Percentiles rank a stretch among this genome's conserved stretches.
These are phyloP conservation scores for Smittia sp. DNA, from an alignment of 2,888 invertebrate genomes.

Conservation along the genomic window DNA sequence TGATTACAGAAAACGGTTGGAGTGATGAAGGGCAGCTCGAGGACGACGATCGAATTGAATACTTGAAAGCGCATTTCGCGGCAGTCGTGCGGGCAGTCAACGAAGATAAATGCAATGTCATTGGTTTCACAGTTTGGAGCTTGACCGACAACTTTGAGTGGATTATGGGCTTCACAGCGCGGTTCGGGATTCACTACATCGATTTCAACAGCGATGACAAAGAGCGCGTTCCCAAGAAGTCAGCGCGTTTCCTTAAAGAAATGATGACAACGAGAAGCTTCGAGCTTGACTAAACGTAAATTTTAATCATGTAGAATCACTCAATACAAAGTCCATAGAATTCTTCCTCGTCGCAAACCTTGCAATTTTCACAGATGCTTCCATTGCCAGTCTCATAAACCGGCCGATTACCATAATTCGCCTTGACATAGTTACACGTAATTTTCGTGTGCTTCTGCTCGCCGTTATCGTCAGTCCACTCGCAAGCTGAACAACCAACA, in stretches of 20 bases:
- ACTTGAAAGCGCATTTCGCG: constrained; percentile 46
- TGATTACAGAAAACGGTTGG: constrained; percentile 60
- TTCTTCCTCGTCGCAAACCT: neutral
- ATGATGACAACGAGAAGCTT: too few species aligned
- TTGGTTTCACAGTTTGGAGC: constrained; percentile 48
- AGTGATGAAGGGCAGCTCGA: constrained; percentile 50
- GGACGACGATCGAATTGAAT: constrained; percentile 46
- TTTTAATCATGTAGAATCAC: too few species aligned
- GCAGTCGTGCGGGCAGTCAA: constrained; percentile 46
- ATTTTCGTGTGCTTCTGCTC: neutral
- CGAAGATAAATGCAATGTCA: constrained; percentile 47
- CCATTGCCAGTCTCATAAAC: neutral
- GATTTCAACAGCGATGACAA: constrained; percentile 60
- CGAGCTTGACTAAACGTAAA: too few species aligned
- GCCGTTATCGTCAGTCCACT: neutral
- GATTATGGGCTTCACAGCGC: constrained; percentile 50
- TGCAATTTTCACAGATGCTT: neutral
- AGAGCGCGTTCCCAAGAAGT: constrained; percentile 61
- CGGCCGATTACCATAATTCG: neutral
- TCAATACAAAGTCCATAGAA: neutral
- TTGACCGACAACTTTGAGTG: constrained; percentile 50
- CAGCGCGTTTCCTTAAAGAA: constrained; percentile 49
- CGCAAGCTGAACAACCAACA: neutral
- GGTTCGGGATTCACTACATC: constrained; percentile 65
- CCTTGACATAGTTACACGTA: neutral